Percentiles rank a stretch among this genome's conserved stretches.
Evolutionary conservation across 2,888 invertebrate genomes (phyloP).

Genomic region (Rhamnusium bicolor): DNA sequence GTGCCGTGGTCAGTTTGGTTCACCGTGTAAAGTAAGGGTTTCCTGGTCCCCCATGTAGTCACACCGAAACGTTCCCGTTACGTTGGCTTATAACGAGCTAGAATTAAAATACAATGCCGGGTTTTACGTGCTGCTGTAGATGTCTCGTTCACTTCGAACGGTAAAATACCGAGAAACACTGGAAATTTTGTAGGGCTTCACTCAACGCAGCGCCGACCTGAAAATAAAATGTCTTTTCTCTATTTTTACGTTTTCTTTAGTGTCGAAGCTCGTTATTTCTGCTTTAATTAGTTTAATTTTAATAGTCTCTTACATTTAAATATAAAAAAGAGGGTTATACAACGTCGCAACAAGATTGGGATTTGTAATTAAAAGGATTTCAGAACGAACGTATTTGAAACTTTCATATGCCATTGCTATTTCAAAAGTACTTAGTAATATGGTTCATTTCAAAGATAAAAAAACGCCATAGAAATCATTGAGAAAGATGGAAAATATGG

Average conservation of each 20-base stretch:
- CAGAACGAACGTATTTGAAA: too few species aligned
- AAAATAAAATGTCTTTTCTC: background rate
- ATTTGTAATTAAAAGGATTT: background rate
- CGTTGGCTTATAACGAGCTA: conserved; percentile 11
- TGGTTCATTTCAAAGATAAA: too few species aligned
- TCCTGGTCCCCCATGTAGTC: background rate
- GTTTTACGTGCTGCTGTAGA: conserved; percentile 20
- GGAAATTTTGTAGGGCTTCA: conserved; percentile 27
- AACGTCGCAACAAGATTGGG: background rate
- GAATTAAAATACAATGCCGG: conserved; percentile 45
- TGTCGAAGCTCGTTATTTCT: background rate
- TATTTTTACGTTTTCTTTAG: background rate
- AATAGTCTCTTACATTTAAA: background rate
- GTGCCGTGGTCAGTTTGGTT: background rate
- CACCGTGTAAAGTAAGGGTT: background rate
- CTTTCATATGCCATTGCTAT: too few species aligned
- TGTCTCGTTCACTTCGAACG: conserved; percentile 23
- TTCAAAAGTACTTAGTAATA: too few species aligned
- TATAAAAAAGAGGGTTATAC: background rate
- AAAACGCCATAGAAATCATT: too few species aligned
- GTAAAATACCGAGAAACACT: conserved; percentile 21
- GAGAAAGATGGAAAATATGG: too few species aligned
- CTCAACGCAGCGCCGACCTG: conserved; percentile 1
- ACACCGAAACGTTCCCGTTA: conserved; percentile 32
- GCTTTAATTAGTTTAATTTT: background rate